Base-by-base conservation (phyloP, 1,140 invertebrate species). In the Aporrectodea caliginosa region DNA sequence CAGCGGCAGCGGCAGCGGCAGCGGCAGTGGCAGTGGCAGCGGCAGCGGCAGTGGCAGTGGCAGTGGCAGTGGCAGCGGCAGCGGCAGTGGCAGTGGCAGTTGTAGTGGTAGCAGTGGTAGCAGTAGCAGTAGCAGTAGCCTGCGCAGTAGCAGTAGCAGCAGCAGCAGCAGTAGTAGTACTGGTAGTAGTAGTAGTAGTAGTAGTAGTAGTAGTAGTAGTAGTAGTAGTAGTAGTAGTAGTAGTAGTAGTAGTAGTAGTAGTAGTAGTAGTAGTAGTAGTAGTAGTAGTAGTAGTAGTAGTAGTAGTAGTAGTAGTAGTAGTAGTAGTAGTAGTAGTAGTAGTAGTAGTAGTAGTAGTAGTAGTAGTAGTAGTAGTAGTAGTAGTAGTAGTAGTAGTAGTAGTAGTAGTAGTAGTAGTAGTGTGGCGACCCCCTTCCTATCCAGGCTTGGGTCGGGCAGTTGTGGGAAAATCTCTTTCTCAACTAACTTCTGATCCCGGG, bases 211-310 rank as follows among this genome's bases (percentile, higher is more conserved):
- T 58, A 58, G 43, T 58, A 58, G 43, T 58, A 58, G 43, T 22
- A 58, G 43, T 58, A 58, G 43, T 22, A 58, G 43, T 58, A 58
- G 43, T 58, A 58, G 43, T 58, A 58, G 70, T 72, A 72, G 70
- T 72, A 72, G 70, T 72, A 72, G 70, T 72, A 72, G 70, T 72
- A 72, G 70, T 72, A 72, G 70, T 72, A 72, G 70, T 72, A 72
- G 70, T 29, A 72, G 70, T 72, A 72, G 70, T 72, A 72, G 70
- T 72, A 72, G 70, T 29, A 72, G 70, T 72, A 29, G n/a, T 72
- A 72, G 31, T 72, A 72, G 31, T 32, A 32, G 70, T 32, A 27
- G 14, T 72, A 72, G 27, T 72, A 32, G 27, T 29, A 72, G 70
- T 32, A 27, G 14, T 12, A 72, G n/a, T 29, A 58, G 43, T 22